Conservation (phyloP, 2,797 vertebrate species). For the Centropyge bicolor region DNA sequence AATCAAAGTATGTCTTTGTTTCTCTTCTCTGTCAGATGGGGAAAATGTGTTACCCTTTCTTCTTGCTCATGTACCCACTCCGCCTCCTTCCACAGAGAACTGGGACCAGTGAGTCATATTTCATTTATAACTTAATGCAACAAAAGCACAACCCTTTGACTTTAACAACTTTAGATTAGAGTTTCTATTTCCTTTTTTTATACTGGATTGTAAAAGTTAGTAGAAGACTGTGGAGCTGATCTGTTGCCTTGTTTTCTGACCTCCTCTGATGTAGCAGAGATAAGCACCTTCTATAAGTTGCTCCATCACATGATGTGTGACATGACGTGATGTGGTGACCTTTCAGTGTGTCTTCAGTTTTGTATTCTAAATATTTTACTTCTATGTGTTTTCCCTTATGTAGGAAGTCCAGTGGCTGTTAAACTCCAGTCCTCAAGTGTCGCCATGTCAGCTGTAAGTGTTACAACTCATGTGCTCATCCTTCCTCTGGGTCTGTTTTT, state of each 20-base stretch:
- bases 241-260: slow-evolving; percentile 22
- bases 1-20: slow-evolving; percentile 9
- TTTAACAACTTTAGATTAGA: not conserved
- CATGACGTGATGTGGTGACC: too few species aligned
- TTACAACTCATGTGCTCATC: not conserved
- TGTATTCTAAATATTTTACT: not conserved
- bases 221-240: slow-evolving; percentile 3
- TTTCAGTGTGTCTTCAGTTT: not conserved
- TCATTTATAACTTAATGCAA: slow-evolving; percentile 3
- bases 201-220: not conserved
- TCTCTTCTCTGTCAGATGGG: slow-evolving; percentile 39
- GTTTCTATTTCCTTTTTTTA: not conserved
- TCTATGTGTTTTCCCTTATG: not conserved
- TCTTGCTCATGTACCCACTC: not conserved
- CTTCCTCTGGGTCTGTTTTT: not conserved
- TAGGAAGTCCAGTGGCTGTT: slow-evolving; percentile 32
- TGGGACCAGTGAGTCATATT: slow-evolving; percentile 60
- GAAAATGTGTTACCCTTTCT: not conserved
- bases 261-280: slow-evolving; percentile 35
- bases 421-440: not conserved
- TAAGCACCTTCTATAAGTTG: slow-evolving; percentile 56
- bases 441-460: slow-evolving; percentile 51
- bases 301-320: slow-evolving; percentile 16
- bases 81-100: slow-evolving; percentile 10
- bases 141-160: not conserved